These are phyloP conservation scores for Adineta ricciae DNA, from an alignment of 2,888 invertebrate species.

Conservation along the genomic window DNA sequence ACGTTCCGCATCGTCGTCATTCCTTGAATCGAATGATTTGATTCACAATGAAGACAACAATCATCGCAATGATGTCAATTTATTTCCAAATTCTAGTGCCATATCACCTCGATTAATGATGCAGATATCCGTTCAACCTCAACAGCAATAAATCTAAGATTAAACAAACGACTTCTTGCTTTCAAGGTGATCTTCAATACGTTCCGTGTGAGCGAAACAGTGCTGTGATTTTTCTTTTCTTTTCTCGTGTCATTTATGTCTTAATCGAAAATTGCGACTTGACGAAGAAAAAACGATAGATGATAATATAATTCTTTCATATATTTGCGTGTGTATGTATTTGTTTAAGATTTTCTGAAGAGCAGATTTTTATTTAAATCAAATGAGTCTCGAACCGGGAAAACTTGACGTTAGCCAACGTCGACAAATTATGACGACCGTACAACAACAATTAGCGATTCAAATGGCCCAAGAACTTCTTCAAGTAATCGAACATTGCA, in stretches of 20 bases:
- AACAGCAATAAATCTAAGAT: neutral
- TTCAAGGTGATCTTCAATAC: neutral
- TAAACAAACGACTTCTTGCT: neutral
- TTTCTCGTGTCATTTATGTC: neutral
- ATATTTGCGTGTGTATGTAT: neutral
- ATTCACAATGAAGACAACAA: neutral
- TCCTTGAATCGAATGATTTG: neutral
- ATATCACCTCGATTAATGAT: neutral
- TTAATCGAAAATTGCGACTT: neutral
- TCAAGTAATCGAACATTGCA: conserved; percentile 55
- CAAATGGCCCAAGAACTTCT: conserved; percentile 84
- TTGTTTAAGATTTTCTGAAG: neutral
- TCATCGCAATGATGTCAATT: neutral
- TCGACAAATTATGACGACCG: conserved; percentile 69
- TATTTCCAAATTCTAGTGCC: neutral
- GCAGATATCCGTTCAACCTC: neutral
- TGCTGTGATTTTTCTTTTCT: neutral
- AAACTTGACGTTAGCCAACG: conserved; percentile 37
- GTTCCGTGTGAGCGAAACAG: neutral
- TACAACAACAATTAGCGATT: conserved; percentile 84
- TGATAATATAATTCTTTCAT: neutral
- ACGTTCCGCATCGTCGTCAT: neutral
- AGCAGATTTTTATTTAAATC: too few species aligned
- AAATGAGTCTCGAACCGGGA: neutral
- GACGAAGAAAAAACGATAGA: neutral